Conservation (phyloP, 2,888 invertebrate species). For the Limulus polyphemus region DNA sequence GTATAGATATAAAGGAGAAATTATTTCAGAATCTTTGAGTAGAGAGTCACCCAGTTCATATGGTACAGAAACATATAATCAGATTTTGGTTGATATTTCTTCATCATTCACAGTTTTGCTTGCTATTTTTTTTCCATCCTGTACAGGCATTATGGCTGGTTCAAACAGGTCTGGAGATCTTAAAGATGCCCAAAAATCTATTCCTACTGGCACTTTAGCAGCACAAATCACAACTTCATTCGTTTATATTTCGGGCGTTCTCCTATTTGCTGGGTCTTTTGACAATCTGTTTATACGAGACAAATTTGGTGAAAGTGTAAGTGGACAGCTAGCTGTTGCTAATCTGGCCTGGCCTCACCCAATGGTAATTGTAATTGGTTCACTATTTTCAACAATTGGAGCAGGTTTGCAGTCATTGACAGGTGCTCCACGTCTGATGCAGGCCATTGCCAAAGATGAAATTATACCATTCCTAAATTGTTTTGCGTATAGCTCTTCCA, state of each 20-base stretch:
- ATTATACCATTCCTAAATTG: constrained; percentile 91
- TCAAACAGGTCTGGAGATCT: constrained; percentile 98
- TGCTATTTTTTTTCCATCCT: constrained; percentile 98
- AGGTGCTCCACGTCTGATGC: constrained; percentile 48
- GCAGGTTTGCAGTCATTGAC: constrained; percentile 96
- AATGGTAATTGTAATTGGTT: constrained; percentile 96
- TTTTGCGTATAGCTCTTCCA: constrained; percentile 79
- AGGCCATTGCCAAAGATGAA: constrained; percentile 94
- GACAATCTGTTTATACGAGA: constrained; percentile 88
- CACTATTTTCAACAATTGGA: constrained; percentile 92
- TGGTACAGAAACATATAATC: constrained; percentile 14
- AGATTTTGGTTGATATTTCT: constrained; percentile 73
- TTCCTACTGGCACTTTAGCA: constrained; percentile 92
- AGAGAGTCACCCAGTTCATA: constrained; percentile 24
- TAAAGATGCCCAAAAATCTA: constrained; percentile 94
- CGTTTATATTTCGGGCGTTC: constrained; percentile 67
- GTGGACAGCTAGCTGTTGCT: constrained; percentile 87
- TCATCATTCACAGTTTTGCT: constrained; percentile 92
- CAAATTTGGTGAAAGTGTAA: constrained; percentile 95
- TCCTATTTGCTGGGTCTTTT: constrained; percentile 89
- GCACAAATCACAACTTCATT: constrained; percentile 90
- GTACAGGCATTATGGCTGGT: constrained; percentile 99
- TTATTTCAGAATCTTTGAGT: background rate
- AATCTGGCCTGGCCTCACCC: constrained; percentile 93
- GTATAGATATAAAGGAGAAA: background rate